Conservation (phyloP, 2,888 invertebrate genomes). For the Scaptodrosophila latifasciaeformis region DNA sequence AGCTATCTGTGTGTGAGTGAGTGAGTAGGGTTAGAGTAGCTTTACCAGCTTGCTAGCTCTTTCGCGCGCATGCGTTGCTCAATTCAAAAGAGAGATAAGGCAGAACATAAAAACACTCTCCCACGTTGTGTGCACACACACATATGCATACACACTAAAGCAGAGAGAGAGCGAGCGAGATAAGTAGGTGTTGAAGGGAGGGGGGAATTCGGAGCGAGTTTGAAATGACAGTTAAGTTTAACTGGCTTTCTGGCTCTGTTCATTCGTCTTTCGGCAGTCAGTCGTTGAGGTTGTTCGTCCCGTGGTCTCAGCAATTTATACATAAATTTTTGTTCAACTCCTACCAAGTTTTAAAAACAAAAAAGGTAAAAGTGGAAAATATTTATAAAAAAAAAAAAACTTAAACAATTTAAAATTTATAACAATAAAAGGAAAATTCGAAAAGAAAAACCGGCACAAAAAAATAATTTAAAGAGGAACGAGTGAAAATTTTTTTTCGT, state of each 20-base stretch:
- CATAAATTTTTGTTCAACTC: slow-evolving; percentile 24
- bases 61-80: slow-evolving; percentile 48
- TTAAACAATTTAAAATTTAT: neutral
- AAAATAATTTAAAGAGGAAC: too few species aligned
- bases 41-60: slow-evolving; percentile 36
- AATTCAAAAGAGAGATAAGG: slow-evolving; percentile 11
- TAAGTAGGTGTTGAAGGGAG: too few species aligned
- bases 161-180: slow-evolving; percentile 13
- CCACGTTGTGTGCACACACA: slow-evolving; percentile 15
- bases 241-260: slow-evolving; percentile 51
- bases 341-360: slow-evolving; percentile 31
- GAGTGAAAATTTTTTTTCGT: slow-evolving; percentile 17
- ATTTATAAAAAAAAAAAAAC: neutral
- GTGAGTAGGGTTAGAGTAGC: slow-evolving; percentile 1
- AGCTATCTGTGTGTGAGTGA: too few species aligned
- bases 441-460: too few species aligned
- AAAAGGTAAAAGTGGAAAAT: slow-evolving; percentile 39
- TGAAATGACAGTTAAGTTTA: slow-evolving; percentile 55
- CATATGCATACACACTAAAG: neutral
- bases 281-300: slow-evolving; percentile 50
- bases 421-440: slow-evolving; percentile 1
- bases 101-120: too few species aligned
- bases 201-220: slow-evolving; percentile 37
- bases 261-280: slow-evolving; percentile 61
- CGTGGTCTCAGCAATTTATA: too few species aligned